Base-by-base conservation (phyloP, 92 coral and sea anemone genomes). In the Porites cylindrica region DNA sequence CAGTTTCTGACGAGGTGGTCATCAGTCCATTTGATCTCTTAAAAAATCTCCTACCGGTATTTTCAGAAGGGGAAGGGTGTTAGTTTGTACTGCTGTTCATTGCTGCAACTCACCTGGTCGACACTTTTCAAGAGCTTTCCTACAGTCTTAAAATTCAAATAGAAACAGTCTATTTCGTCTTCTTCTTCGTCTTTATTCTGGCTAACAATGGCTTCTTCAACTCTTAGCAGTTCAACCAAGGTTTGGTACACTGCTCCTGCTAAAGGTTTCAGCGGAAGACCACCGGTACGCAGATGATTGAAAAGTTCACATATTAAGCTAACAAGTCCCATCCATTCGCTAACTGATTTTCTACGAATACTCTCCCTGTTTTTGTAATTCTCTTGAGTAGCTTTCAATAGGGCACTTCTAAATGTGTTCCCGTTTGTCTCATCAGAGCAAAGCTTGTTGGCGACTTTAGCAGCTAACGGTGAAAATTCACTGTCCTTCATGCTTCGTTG, bases 321-420 rank as follows among this genome's bases (percentile, higher is more conserved):
- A 5, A 80, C 89, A 50, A 97, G 90, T 21, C 98, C 98, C 2
- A 90, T 80, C 96, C 95, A 97, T 54, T 87, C 89, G 16, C 82
- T 47, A 14, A 86, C 78, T 0, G 96, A 88, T 19, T 88, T 89
- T 43, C 76, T 69, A 72, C 88, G 83, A 64, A 83, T 81, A 14
- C 75, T 82, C 9, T 91, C 98, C 59, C 99, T 80, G 82, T 88
- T 93, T 24, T 93, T 97, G 91, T 92, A 97, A 18, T 86, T 77
- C 69, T 97, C 98, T 81, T 97, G 99, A 1, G 94, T 92, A 53
- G 89, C 68, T 54, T 92, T 95, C 16, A 97, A 80, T 18, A 97
- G 82, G 72, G 56, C 68, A 4, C 86, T 78, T 61, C 99, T 90
- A 76, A 97, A 95, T 14, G 87, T 85, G 10, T 51, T 82, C 4